Evolutionary conservation across 1,140 invertebrate species (phyloP).

Genomic region (Dreissena rostriformis): DNA sequence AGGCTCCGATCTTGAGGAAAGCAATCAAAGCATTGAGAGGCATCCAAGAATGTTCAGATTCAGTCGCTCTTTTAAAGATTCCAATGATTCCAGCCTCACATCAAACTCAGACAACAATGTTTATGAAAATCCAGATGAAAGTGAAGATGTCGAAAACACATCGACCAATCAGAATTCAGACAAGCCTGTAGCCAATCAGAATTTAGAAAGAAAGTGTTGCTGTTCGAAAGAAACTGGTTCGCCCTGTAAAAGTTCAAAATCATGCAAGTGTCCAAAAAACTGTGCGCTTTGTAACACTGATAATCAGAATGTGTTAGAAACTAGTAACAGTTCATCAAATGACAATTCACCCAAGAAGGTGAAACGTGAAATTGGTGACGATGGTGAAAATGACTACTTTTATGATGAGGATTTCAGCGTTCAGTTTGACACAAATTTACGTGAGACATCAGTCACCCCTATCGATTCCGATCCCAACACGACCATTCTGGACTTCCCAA

Average conservation of each 20-base stretch:
- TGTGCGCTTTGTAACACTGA: conserved; percentile 17
- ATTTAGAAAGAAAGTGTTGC: conserved; percentile 19
- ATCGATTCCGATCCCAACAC: conserved; percentile 46
- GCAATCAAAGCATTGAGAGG: conserved; percentile 30
- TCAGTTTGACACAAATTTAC: conserved; percentile 76
- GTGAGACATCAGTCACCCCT: conserved; percentile 62
- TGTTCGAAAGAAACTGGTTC: conserved; percentile 29
- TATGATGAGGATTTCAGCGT: conserved; percentile 79
- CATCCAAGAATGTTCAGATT: conserved; percentile 66
- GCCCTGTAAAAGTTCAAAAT: conserved; percentile 23
- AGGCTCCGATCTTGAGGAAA: conserved; percentile 50
- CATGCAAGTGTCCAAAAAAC: conserved; percentile 46
- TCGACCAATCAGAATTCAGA: conserved; percentile 20
- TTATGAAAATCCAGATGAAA: conserved; percentile 15
- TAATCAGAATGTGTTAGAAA: conserved; percentile 32
- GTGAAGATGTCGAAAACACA: conserved; percentile 21
- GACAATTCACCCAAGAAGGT: conserved; percentile 48
- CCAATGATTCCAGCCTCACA: conserved; percentile 54
- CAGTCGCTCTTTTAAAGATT: conserved; percentile 58
- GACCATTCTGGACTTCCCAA: conserved; percentile 66
- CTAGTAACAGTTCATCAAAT: conserved; percentile 39
- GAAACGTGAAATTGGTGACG: conserved; percentile 29
- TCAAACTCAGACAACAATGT: conserved; percentile 56
- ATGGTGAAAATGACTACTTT: conserved; percentile 74
- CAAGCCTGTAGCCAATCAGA: background rate